Evolutionary conservation across 2,888 invertebrate species (phyloP), one percentile per base, ranked within the genome.

Genomic region (Machimus atricapillus): DNA sequence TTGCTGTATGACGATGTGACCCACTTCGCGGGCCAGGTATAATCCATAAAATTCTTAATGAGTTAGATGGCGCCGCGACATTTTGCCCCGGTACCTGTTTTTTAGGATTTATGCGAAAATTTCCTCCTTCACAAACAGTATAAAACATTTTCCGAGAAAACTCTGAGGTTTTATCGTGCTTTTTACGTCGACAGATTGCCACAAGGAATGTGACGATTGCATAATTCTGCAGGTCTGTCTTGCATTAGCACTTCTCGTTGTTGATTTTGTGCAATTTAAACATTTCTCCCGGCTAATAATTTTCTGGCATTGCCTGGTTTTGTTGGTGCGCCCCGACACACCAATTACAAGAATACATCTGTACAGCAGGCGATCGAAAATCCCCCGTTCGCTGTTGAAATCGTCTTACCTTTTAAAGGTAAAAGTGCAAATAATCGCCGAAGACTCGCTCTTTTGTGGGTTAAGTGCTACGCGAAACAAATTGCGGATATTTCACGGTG

Each of bases 391-490:
- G 9, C 56, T 27, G 56, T n/a, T 56, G 81, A 81, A 52, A 52
- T n/a, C 7, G 52, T n/a, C 52, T 52, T 52, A 52, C 52, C 52
- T 66, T 58, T 82, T 82, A 87, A 87, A 87, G 87, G 87, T 82
- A 87, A 87, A 87, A 87, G 87, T 87, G 87, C 87, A 87, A 87
- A 81, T 56, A 87, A 82, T 19, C 66, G 23, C 9, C 58, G 19
- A 43, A 37, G 9, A 23, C 19, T 66, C 58, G 82, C 37, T 66
- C 58, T 40, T 37, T 66, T 58, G 66, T 27, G 58, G 82, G 58
- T 82, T 82, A 87, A 87, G 85, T 87, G 87, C 85, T 85, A 43
- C 66, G 74, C 73, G 73, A 52, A 66, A 56, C 85, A 87, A 82
- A 82, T 66, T 82, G 85, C 66, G 66, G 66, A 66, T 66, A 66